phyloP scores from a whole-genome alignment of 2,797 vertebrate species.

The Macropus fuliginosus region DNA sequence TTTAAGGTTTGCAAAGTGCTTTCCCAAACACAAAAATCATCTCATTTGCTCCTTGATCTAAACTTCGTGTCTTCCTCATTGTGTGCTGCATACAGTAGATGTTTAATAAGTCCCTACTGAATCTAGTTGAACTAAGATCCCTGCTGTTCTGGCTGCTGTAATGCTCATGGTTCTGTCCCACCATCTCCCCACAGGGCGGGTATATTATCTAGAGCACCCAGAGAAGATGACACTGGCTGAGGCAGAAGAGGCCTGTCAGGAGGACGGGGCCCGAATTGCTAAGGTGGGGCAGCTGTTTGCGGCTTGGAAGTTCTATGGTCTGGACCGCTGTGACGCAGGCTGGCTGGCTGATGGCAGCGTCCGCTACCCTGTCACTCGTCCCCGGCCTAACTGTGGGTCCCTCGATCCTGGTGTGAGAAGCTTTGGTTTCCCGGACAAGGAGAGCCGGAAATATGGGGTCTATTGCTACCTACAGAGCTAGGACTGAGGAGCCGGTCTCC shows the following conservation, averaged over 20 bases:
- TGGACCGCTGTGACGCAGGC: conserved; percentile 91
- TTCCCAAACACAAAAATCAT: neutral
- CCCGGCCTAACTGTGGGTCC: conserved; percentile 88
- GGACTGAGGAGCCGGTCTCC: neutral
- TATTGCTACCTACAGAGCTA: conserved; percentile 89
- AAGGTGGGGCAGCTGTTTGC: conserved; percentile 92
- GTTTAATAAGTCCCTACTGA: neutral
- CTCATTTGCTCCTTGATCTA: neutral
- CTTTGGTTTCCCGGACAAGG: conserved; percentile 89
- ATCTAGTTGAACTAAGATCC: neutral
- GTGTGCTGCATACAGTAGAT: neutral
- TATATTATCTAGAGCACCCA: conserved; percentile 89
- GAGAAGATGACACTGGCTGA: conserved; percentile 88
- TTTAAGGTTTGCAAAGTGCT: neutral
- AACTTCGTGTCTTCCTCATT: neutral
- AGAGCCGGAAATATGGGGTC: conserved; percentile 86
- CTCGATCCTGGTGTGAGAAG: conserved; percentile 88
- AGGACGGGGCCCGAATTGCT: conserved; percentile 86
- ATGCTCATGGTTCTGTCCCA: fast-evolving
- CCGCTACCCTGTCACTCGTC: conserved; percentile 89
- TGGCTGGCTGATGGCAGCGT: conserved; percentile 92
- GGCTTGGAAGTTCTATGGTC: conserved; percentile 88
- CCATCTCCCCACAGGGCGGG: conserved; percentile 83
- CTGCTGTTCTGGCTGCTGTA: fast-evolving
- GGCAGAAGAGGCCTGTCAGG: conserved; percentile 87